Percentiles rank a stretch among this genome's conserved stretches.
These are phyloP conservation scores for Oegoconia quadripuncta DNA, from an alignment of 2,888 invertebrate genomes.

Conservation along the genomic window DNA sequence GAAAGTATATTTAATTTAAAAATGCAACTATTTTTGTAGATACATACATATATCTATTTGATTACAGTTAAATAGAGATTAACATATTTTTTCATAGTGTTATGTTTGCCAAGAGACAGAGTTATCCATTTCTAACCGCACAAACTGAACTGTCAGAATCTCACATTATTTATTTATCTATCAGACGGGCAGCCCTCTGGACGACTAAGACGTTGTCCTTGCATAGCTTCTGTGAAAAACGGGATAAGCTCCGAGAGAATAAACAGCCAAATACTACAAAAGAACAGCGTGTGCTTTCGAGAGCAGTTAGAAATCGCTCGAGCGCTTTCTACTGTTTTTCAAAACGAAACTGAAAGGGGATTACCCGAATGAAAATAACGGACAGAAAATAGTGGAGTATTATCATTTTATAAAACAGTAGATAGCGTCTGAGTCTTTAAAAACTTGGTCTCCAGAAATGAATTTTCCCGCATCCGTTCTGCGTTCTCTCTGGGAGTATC, in stretches of 20 bases:
- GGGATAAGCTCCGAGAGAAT: constrained; percentile 34
- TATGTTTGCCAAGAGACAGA: constrained; percentile 63
- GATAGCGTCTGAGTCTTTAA: no score
- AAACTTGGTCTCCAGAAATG: no score
- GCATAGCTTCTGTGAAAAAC: constrained; percentile 38
- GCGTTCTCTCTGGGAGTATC: constrained; percentile 56
- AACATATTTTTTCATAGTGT: constrained; percentile 70
- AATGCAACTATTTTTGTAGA: constrained; percentile 79
- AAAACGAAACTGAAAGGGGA: no score
- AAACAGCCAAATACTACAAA: no score
- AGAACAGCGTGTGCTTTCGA: no score
- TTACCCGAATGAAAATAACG: no score
- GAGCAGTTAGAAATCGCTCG: no score
- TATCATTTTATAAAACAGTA: no score
- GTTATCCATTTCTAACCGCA: constrained; percentile 53
- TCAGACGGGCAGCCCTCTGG: constrained; percentile 26
- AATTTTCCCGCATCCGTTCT: constrained; percentile 15
- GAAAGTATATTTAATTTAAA: constrained; percentile 52
- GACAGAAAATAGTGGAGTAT: no score
- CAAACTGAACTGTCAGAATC: constrained; percentile 45
- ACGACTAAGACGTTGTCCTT: constrained; percentile 31
- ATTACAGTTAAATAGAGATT: constrained; percentile 73
- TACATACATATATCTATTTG: constrained; percentile 71
- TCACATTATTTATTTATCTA: constrained; percentile 31
- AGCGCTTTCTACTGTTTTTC: no score